These are phyloP conservation scores for Entelurus aequoreus DNA, from an alignment of 2,113 vertebrate genomes.

Conservation along the genomic window DNA sequence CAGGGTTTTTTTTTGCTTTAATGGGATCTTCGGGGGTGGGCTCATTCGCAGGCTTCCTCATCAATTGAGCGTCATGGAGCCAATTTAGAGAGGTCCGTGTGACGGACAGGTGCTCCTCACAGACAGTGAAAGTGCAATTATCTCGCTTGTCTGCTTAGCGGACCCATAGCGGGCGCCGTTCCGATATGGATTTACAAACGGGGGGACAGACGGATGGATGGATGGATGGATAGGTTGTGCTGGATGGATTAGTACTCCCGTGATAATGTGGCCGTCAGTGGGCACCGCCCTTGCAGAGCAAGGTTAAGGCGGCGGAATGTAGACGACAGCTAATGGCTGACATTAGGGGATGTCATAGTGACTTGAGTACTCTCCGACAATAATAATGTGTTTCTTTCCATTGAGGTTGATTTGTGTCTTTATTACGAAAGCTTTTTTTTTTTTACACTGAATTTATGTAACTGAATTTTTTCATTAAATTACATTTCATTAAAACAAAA, in stretches of 20 bases:
- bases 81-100: slow-evolving; percentile 52
- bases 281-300: slow-evolving; percentile 2
- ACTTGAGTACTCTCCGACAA: not conserved
- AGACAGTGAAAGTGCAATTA: slow-evolving; percentile 18
- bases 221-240: not conserved
- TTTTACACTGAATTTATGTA: no score
- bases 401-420: no score
- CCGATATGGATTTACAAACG: slow-evolving; percentile 5
- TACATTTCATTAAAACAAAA: no score
- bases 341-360: not conserved
- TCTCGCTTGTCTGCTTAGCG: slow-evolving; percentile 5
- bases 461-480: no score
- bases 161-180: not conserved
- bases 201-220: not conserved
- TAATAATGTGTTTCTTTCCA: no score
- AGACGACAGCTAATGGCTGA: slow-evolving; percentile 29
- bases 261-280: slow-evolving; percentile 4
- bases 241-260: slow-evolving; percentile 12
- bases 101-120: slow-evolving; percentile 24
- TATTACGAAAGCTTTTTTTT: no score
- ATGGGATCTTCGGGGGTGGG: slow-evolving; percentile 62
- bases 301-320: slow-evolving; percentile 12
- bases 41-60: slow-evolving; percentile 44
- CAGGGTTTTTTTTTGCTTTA: slow-evolving; percentile 46
- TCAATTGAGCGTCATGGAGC: slow-evolving; percentile 45